phyloP scores from a whole-genome alignment of 2,888 invertebrate genomes.

The Epistrophella euchroma region DNA sequence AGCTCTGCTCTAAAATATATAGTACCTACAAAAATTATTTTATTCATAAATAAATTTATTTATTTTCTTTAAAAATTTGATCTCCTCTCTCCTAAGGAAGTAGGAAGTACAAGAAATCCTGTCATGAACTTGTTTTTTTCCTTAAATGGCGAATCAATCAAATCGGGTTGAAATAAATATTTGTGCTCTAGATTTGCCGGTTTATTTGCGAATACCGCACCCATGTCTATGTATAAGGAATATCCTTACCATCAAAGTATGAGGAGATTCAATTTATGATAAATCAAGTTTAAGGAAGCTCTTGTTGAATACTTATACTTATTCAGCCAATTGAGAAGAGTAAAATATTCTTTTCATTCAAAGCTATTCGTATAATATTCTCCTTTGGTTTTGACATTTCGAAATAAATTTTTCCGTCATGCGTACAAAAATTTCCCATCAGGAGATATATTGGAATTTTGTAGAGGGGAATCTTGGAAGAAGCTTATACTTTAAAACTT shows the following conservation, averaged over 20 bases:
- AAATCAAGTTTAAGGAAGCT: constrained; percentile 7
- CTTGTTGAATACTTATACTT: not conserved
- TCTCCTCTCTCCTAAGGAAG: no score
- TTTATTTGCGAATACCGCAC: constrained; percentile 33
- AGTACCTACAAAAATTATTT: no score
- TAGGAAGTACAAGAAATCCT: no score
- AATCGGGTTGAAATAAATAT: not conserved
- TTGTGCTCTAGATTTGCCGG: constrained; percentile 13
- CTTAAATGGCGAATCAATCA: constrained; percentile 6
- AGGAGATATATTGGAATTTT: not conserved
- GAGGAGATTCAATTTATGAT: not conserved
- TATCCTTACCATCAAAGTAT: not conserved
- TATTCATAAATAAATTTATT: no score
- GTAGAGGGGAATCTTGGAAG: not conserved
- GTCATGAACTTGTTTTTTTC: not conserved
- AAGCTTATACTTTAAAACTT: constrained; percentile 15
- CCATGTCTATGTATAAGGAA: constrained; percentile 13
- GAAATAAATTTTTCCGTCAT: not conserved
- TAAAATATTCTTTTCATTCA: not conserved
- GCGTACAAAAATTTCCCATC: constrained; percentile 3
- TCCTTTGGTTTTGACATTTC: constrained; percentile 12
- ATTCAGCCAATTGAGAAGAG: not conserved
- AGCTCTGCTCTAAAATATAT: no score
- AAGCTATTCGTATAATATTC: not conserved
- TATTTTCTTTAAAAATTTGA: no score